Base-by-base conservation (phyloP, 2,888 invertebrate genomes). In the Noctua pronuba region DNA sequence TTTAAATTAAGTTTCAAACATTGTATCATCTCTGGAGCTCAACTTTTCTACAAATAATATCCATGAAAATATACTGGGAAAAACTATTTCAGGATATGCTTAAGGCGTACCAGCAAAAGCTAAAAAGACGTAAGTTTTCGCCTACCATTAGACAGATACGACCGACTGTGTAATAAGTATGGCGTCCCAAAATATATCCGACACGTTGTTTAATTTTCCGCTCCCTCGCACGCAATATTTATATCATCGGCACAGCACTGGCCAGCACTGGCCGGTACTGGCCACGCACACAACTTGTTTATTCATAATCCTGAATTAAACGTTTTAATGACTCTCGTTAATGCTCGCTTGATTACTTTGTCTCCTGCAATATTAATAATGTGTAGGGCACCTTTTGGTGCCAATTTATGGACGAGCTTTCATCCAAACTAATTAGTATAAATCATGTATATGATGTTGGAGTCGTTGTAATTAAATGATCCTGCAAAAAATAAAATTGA, bases 171-270 rank as follows among this genome's bases (percentile, higher is more conserved):
- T 58, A 46, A 62, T 44, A 69, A n/a, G 24, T 68, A n/a, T 55
- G 38, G n/a, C 24, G 18, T 35, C 68, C 41, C 46, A 35, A 38
- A 88, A 85, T 82, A 86, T 10, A 65, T 41, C 75, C 86, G 85
- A 84, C 85, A 87, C 88, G 88, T 89, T 92, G 89, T 92, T 93
- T 91, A 92, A 93, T 93, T 93, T 92, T 90, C 89, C 90, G 91
- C 88, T 88, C 86, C 83, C 86, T 82, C 73, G 91, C 91, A 80
- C 88, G 82, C 89, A 90, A 91, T 91, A 92, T 91, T 91, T 90
- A 91, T 90, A 89, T 85, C 84, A 90, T 86, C 88, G 86, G 73
- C 82, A 82, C 67, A 85, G 75, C 83, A 88, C 73, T 79, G 83
- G 79, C 38, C 71, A 72, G 38, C 13, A 64, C 38, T 38, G n/a